Base-by-base conservation (phyloP, 2,888 invertebrate species). In the Nasonia oneida region DNA sequence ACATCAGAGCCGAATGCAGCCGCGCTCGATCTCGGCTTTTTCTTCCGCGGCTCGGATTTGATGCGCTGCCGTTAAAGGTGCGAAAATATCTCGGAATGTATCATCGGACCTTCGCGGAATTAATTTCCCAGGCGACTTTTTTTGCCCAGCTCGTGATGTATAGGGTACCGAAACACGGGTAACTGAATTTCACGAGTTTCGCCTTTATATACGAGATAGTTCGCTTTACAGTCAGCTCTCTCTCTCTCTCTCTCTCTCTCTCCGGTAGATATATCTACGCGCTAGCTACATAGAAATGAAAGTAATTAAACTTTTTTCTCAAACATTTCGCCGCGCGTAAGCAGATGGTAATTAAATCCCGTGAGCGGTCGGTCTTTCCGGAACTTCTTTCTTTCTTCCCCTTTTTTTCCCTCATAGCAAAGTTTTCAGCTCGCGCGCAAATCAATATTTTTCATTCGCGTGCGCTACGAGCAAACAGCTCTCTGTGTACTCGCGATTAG, bases 1-100 rank as follows among this genome's bases (percentile, higher is more conserved):
- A 87, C 88, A 29, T 29, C 29, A 29, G 29, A 87, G 77, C 81
- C 78, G 74, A 83, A 75, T 83, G 71, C 79, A 81, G 23, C 67
- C 37, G 70, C 37, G 70, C 53, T 71, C 71, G 37, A 18, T 71
- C 39, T 71, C 47, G 57, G 4, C 57, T 61, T 61, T 67, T 67
- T 8, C 67, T 61, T 6, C 1, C 18, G 4, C 50, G 1, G 1
- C 50, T 15, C 53, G 18, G 47, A 47, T 47, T 12, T 47, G 47
- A 42, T 42, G 42, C 4, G 4, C 6, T 10, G 2, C 47, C 10
- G 47, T 47, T 47, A 47, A 8, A 47, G 47, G 47, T 47, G 53
- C 29, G 29, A 18, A 53, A 53, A 53, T 37, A 37, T 53, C 53
- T 53, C 15, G 2, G 53, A 53, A 47, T 47, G 47, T 47, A 42